These are phyloP conservation scores for Vanessa tameamea DNA, from an alignment of 1,140 invertebrate species.

Conservation along the genomic window DNA sequence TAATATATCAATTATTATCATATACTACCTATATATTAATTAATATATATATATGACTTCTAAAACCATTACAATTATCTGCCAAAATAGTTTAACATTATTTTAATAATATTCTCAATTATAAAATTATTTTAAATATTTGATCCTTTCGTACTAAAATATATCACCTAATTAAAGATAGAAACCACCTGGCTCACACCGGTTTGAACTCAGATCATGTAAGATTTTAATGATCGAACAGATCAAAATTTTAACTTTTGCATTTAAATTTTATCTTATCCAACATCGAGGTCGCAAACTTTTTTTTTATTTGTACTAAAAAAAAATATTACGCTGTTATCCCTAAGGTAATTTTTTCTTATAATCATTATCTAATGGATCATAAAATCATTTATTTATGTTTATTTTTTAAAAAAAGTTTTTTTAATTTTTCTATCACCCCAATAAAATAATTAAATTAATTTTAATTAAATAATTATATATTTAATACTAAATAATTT, in stretches of 20 bases:
- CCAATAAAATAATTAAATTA: slow-evolving; percentile 1
- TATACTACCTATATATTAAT: slow-evolving; percentile 76
- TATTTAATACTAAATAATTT: slow-evolving; percentile 8
- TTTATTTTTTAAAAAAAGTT: slow-evolving; percentile 46
- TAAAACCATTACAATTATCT: slow-evolving; percentile 85
- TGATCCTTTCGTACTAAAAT: slow-evolving; percentile 86
- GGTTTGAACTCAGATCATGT: slow-evolving; percentile 87
- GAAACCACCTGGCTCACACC: slow-evolving; percentile 88
- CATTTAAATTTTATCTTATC: slow-evolving; percentile 84
- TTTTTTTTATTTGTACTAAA: slow-evolving; percentile 83
- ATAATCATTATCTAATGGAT: slow-evolving; percentile 72
- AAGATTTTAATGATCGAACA: too few relatives aligned
- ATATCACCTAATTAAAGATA: slow-evolving; percentile 76
- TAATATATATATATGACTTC: slow-evolving; percentile 81
- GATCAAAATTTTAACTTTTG: slow-evolving; percentile 82
- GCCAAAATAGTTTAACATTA: slow-evolving; percentile 79
- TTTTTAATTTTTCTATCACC: slow-evolving; percentile 29
- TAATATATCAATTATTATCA: slow-evolving; percentile 71
- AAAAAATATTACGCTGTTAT: slow-evolving; percentile 87
- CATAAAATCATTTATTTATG: slow-evolving; percentile 69
- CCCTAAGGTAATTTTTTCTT: slow-evolving; percentile 86
- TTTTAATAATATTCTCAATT: slow-evolving; percentile 60
- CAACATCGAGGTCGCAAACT: slow-evolving; percentile 90
- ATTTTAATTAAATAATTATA: background rate
- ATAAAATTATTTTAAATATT: slow-evolving; percentile 69